Conservation (phyloP, 2,113 vertebrate genomes). For the Phylloscopus trochilus region DNA sequence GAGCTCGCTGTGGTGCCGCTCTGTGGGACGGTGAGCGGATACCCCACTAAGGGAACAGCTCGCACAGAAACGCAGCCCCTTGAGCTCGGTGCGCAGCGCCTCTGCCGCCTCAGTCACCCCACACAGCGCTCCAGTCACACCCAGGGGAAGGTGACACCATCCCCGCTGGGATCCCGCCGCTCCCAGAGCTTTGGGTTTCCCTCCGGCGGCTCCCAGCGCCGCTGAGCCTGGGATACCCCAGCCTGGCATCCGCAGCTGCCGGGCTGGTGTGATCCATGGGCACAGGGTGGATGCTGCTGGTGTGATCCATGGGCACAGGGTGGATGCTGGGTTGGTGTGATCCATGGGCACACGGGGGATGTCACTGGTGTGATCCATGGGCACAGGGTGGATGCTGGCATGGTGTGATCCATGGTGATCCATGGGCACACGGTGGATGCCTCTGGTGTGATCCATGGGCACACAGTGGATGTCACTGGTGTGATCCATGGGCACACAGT, state of each 20-base stretch:
- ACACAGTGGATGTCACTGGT: not conserved
- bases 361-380: no score
- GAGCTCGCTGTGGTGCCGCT: rapidly evolving
- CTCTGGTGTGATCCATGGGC: no score
- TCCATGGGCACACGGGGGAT: not conserved
- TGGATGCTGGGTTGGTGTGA: no score
- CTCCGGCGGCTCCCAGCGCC: not conserved
- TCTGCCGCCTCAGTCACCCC: not conserved
- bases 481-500: not conserved
- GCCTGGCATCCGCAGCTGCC: not conserved
- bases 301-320: not conserved
- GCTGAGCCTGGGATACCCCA: not conserved
- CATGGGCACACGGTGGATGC: not conserved
- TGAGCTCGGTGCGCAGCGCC: rapidly evolving
- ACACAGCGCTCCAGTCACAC: not conserved
- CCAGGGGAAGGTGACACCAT: rapidly evolving
- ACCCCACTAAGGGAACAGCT: rapidly evolving
- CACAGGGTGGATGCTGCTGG: not conserved
- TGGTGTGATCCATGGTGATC: no score
- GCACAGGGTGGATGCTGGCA: not conserved
- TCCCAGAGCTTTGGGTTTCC: rapidly evolving
- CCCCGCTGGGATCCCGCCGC: rapidly evolving
- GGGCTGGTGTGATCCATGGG: not conserved
- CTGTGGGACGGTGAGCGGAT: rapidly evolving
- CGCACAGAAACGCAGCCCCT: not conserved